Conservation (phyloP, 1,140 invertebrate species). For the Papilio polytes region DNA sequence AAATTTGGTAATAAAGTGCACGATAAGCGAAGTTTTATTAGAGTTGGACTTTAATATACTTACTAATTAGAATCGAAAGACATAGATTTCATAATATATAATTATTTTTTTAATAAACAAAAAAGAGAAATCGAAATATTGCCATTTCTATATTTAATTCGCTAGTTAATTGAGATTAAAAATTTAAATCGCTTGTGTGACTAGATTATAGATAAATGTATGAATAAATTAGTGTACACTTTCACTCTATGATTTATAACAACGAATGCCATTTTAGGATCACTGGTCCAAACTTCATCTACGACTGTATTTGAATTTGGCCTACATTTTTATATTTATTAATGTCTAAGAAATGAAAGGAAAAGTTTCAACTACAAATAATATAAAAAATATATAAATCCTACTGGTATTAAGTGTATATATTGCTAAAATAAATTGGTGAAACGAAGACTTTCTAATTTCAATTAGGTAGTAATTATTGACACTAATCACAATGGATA, state of each 20-base stretch:
- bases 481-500: neutral
- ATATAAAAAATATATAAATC: no score
- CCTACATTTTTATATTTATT: no score
- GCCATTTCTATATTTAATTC: neutral
- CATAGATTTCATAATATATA: neutral
- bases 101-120: neutral
- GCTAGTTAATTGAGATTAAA: neutral
- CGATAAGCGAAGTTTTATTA: no score
- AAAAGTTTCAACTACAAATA: no score
- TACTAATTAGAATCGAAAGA: no score
- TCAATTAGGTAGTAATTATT: neutral
- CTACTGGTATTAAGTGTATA: no score
- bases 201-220: neutral
- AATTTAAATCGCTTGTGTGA: neutral
- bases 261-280: neutral
- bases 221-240: neutral
- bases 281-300: no score
- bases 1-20: no score
- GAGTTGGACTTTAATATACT: no score
- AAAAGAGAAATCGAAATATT: neutral
- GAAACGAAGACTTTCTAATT: neutral
- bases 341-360: no score
- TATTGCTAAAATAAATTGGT: neutral
- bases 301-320: no score
- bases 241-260: constrained; percentile 17